Conservation (phyloP, 2,888 invertebrate species). For the Acanthosepion lycidas region DNA sequence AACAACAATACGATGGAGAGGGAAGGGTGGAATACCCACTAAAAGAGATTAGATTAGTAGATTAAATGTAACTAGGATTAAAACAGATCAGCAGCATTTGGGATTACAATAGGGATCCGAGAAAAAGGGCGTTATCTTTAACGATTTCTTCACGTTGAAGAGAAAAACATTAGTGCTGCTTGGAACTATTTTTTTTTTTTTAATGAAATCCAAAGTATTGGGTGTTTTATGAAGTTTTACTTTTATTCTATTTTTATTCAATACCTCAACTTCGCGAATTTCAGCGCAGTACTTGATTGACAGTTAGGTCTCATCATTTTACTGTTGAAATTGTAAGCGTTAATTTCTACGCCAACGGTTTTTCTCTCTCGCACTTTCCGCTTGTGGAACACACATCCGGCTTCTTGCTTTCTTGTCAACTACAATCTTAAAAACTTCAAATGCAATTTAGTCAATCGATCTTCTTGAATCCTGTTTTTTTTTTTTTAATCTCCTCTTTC, state of each 20-base stretch:
- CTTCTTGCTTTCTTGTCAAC: too few relatives aligned
- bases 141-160: neutral
- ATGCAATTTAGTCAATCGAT: too few relatives aligned
- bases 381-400: too few relatives aligned
- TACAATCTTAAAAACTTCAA: too few relatives aligned
- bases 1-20: neutral
- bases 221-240: neutral
- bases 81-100: neutral
- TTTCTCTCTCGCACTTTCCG: too few relatives aligned
- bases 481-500: too few relatives aligned
- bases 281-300: too few relatives aligned
- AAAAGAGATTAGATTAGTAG: neutral
- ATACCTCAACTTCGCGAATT: too few relatives aligned
- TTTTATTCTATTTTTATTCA: neutral
- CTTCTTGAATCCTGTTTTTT: too few relatives aligned
- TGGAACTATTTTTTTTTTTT: neutral
- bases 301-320: too few relatives aligned
- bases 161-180: neutral
- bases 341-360: too few relatives aligned
- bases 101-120: slow-evolving; percentile 9
- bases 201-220: neutral
- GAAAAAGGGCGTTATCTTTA: neutral
- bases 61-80: neutral
- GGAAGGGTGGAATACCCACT: neutral
- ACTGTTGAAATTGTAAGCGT: too few relatives aligned